Percentiles rank a stretch among this genome's conserved stretches.
These are phyloP conservation scores for Clarias macrocephalus DNA, from an alignment of 2,113 vertebrate genomes.

Conservation along the genomic window DNA sequence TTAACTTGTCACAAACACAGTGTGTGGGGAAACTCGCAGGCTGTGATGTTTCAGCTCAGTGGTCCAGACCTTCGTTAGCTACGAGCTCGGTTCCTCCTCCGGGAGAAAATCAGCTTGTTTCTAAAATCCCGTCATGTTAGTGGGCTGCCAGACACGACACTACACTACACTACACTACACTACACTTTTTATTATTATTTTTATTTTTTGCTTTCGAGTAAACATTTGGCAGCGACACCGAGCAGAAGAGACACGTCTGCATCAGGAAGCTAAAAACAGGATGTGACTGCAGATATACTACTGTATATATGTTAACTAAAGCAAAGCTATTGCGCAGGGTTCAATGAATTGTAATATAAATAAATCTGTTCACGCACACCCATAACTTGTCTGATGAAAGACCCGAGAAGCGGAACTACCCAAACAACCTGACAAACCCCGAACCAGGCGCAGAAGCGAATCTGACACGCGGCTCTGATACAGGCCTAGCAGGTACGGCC, in stretches of 20 bases:
- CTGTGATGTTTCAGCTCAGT: slow-evolving; percentile 45
- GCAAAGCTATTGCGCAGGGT: background rate
- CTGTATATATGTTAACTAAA: background rate
- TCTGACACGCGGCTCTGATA: slow-evolving; percentile 34
- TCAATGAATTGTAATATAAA: background rate
- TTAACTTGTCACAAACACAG: slow-evolving; percentile 50
- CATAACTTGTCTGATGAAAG: background rate
- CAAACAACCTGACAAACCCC: slow-evolving; percentile 25
- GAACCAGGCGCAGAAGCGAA: slow-evolving; percentile 30
- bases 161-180: background rate
- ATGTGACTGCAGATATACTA: background rate
- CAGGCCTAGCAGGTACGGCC: slow-evolving; percentile 32
- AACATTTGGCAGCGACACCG: background rate
- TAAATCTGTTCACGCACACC: background rate
- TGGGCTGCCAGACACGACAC: slow-evolving; percentile 3
- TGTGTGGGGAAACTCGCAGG: slow-evolving; percentile 37
- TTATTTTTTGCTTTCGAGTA: background rate
- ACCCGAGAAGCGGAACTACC: background rate
- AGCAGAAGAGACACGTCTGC: slow-evolving; percentile 2
- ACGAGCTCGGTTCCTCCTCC: slow-evolving; percentile 17
- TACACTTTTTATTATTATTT: background rate
- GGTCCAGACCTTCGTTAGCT: slow-evolving; percentile 40
- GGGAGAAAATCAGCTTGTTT: slow-evolving; percentile 29
- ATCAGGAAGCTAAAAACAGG: background rate
- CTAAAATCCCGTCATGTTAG: slow-evolving; percentile 27